Evolutionary conservation across 2,888 invertebrate genomes (phyloP).

Genomic region (Neelides folsomi): DNA sequence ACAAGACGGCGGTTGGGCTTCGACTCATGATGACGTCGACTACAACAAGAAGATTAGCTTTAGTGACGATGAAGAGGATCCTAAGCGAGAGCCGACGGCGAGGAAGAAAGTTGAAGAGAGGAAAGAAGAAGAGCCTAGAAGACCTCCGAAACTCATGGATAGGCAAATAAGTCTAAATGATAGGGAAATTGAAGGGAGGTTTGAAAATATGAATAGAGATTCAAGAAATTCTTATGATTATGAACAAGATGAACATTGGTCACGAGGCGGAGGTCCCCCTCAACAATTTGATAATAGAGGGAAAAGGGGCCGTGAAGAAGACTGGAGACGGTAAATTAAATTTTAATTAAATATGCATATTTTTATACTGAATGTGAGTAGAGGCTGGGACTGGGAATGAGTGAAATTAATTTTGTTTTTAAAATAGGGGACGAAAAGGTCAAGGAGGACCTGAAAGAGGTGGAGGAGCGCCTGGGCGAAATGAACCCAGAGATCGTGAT

Average conservation of each 20-base stretch:
- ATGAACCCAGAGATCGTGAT: conserved; percentile 16
- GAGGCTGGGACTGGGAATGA: no score
- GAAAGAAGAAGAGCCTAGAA: conserved; percentile 10
- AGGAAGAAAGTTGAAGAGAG: conserved; percentile 18
- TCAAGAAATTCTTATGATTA: conserved; percentile 8
- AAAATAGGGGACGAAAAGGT: conserved; percentile 12
- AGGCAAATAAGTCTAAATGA: conserved; percentile 1
- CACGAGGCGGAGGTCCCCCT: background rate
- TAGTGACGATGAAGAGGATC: conserved; percentile 30
- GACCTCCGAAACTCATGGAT: conserved; percentile 12
- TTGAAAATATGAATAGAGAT: conserved; percentile 3
- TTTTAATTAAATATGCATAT: background rate
- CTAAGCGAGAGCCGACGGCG: conserved; percentile 6
- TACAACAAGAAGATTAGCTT: conserved; percentile 32
- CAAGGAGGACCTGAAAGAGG: conserved; percentile 4
- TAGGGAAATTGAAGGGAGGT: conserved; percentile 2
- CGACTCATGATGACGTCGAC: conserved; percentile 30
- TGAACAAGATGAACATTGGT: conserved; percentile 5
- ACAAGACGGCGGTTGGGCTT: conserved; percentile 31
- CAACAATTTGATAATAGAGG: background rate
- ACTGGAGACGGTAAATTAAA: conserved; percentile 9
- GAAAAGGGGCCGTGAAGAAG: conserved; percentile 8
- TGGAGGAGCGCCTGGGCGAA: conserved; percentile 3
- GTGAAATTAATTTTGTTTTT: background rate
- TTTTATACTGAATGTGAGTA: no score